Percentiles rank a stretch among this genome's conserved stretches.
Conservation (phyloP, 2,113 vertebrate species). For the Butastur rufipennis region DNA sequence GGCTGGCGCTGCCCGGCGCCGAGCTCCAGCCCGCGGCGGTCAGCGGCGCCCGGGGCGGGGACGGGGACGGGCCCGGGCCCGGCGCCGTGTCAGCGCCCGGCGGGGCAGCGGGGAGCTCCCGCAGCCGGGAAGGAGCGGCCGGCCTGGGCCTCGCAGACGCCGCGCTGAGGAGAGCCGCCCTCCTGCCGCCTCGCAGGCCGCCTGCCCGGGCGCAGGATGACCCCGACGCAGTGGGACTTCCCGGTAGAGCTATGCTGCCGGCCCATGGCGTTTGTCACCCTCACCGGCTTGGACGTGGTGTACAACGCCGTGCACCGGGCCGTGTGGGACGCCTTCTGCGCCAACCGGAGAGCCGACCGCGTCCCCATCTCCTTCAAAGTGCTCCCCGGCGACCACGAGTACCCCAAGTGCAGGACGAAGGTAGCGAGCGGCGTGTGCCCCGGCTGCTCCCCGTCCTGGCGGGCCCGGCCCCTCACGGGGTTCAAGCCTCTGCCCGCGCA, state of each 20-base stretch:
- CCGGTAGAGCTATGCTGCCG: conserved; percentile 97
- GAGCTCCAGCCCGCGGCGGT: too few species aligned
- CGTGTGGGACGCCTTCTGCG: conserved; percentile 97
- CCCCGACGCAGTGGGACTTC: conserved; percentile 90
- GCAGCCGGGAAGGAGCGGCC: background rate
- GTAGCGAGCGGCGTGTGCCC: conserved; percentile 64
- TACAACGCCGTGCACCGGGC: conserved; percentile 95
- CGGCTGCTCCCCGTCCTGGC: background rate
- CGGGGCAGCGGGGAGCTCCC: background rate
- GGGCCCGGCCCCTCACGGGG: background rate
- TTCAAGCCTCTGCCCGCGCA: background rate
- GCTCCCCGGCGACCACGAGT: conserved; percentile 94
- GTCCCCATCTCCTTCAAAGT: conserved; percentile 98
- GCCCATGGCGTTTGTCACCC: conserved; percentile 95
- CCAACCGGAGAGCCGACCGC: conserved; percentile 92
- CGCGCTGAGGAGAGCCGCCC: background rate
- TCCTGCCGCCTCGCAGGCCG: background rate
- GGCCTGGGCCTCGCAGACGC: background rate
- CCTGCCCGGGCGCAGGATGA: conserved; percentile 60
- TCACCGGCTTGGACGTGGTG: conserved; percentile 92
- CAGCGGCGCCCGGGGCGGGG: too few species aligned
- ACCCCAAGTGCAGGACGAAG: conserved; percentile 96
- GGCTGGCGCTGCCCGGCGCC: too few species aligned
- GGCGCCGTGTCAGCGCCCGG: too few species aligned
- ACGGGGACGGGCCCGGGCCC: too few species aligned